These are phyloP conservation scores for Nothoprocta perdicaria DNA, from an alignment of 2,113 vertebrate genomes.

Conservation along the genomic window DNA sequence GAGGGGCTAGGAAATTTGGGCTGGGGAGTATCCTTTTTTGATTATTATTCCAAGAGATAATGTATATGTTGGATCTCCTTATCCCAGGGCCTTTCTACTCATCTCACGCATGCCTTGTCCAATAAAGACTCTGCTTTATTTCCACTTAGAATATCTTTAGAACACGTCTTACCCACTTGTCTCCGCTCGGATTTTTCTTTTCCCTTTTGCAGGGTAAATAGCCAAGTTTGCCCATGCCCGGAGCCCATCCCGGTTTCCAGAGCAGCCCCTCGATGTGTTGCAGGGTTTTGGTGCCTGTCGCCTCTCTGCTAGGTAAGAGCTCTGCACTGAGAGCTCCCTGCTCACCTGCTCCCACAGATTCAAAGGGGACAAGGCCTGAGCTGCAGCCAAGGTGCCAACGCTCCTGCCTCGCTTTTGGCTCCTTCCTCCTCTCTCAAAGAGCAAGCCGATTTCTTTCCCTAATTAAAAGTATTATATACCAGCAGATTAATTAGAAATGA, in stretches of 20 bases:
- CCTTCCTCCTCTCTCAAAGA: constrained; percentile 13
- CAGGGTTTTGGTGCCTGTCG: fast-evolving
- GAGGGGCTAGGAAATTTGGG: constrained; percentile 40
- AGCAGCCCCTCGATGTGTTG: fast-evolving
- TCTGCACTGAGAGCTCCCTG: background rate
- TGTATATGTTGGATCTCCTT: background rate
- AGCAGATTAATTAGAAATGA: constrained; percentile 69
- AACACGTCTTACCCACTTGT: background rate
- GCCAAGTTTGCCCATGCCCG: fast-evolving
- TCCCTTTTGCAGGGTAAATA: background rate
- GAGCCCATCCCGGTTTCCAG: background rate
- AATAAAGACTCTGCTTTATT: background rate
- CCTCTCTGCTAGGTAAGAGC: background rate
- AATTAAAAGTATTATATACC: constrained; percentile 55
- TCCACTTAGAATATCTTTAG: background rate
- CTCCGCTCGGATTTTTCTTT: background rate
- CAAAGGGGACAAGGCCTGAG: background rate
- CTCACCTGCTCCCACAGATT: background rate
- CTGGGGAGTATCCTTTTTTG: background rate
- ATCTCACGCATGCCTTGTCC: background rate
- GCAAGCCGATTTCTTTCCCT: background rate
- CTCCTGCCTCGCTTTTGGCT: background rate
- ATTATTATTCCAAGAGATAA: background rate
- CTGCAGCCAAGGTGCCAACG: background rate
- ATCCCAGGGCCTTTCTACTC: background rate